Conservation (phyloP, 2,113 vertebrate genomes). For the Prochilodus magdalenae region DNA sequence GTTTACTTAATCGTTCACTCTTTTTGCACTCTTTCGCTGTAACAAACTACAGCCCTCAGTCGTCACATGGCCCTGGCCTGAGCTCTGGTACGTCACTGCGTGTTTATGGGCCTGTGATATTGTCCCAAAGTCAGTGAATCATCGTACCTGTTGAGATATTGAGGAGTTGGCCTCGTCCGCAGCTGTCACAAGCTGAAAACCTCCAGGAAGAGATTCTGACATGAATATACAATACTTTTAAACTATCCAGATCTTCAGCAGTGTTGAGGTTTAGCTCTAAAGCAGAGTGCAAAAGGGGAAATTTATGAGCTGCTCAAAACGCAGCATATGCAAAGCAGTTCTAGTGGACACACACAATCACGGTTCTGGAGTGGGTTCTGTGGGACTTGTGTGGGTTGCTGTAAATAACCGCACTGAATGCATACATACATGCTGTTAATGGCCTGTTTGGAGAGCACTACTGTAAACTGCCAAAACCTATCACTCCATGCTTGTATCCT, state of each 20-base stretch:
- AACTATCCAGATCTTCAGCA: slow-evolving; percentile 73
- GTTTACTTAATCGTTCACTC: slow-evolving; percentile 54
- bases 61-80: slow-evolving; percentile 31
- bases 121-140: slow-evolving; percentile 36
- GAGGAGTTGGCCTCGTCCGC: slow-evolving; percentile 38
- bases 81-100: slow-evolving; percentile 25
- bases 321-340: slow-evolving; percentile 4
- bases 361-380: neutral
- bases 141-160: slow-evolving; percentile 56
- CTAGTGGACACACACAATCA: neutral
- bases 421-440: too few species aligned
- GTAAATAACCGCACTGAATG: too few species aligned
- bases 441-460: neutral
- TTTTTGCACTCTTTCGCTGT: slow-evolving; percentile 41
- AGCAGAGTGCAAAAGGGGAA: neutral
- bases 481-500: too few species aligned
- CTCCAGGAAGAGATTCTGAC: slow-evolving; percentile 68
- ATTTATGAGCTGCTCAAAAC: neutral
- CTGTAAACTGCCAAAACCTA: neutral
- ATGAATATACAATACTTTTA: slow-evolving; percentile 74
- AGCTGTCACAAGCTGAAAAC: slow-evolving; percentile 67
- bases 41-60: slow-evolving; percentile 24
- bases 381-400: neutral
- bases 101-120: slow-evolving; percentile 51
- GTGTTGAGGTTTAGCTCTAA: slow-evolving; percentile 62